Evolutionary conservation across 2,888 invertebrate genomes (phyloP).

Genomic region (Coelopa pilipes): DNA sequence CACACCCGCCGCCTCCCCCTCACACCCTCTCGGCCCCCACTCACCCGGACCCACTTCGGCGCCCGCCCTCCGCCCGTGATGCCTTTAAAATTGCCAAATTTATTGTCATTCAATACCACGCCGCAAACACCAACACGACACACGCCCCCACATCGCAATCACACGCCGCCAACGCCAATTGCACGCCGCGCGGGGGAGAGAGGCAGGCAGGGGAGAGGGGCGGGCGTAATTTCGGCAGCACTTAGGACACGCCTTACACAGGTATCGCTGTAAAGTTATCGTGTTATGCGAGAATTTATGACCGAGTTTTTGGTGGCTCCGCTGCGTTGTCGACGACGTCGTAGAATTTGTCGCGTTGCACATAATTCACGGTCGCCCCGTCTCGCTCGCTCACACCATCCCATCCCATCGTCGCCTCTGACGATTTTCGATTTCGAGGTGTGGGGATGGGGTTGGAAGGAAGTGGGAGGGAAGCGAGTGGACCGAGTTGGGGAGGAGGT

Average conservation of each 20-base stretch:
- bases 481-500: background rate
- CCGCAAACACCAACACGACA: background rate
- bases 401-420: no score
- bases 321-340: background rate
- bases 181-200: background rate
- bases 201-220: no score
- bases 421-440: no score
- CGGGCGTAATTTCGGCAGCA: background rate
- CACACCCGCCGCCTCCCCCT: no score
- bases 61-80: background rate
- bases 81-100: conserved; percentile 16
- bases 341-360: conserved; percentile 9
- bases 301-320: background rate
- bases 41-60: background rate
- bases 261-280: conserved; percentile 15
- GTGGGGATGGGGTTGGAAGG: background rate
- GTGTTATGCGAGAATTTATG: conserved; percentile 10
- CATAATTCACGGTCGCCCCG: background rate
- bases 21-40: background rate
- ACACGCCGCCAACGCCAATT: background rate
- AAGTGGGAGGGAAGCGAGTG: background rate
- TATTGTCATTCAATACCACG: conserved; percentile 3
- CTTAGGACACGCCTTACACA: conserved; percentile 9
- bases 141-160: background rate
- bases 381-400: no score